Percentiles rank a stretch among this genome's conserved stretches.
phyloP scores from a whole-genome alignment of 2,113 vertebrate species.

The Acinonyx jubatus region DNA sequence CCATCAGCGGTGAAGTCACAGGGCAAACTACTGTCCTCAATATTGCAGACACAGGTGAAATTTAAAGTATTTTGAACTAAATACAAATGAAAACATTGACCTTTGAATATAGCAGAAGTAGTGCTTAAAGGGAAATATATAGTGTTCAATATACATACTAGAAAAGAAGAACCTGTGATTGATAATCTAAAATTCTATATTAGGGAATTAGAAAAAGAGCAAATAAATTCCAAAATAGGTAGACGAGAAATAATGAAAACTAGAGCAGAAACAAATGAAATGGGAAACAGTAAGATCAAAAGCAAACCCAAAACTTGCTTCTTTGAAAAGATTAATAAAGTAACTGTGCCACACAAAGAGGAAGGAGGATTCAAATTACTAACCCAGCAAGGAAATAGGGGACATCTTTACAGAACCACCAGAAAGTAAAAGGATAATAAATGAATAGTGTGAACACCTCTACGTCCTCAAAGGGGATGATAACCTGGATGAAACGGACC shows the following conservation, averaged over 20 bases:
- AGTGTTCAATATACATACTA: not conserved
- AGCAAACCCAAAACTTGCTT: not conserved
- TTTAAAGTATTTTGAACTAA: not conserved
- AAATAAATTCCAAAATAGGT: not conserved
- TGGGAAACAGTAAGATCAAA: not conserved
- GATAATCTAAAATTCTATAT: not conserved
- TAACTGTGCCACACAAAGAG: not conserved
- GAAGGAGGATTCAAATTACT: not conserved
- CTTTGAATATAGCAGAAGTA: not conserved
- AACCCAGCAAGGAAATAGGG: not conserved
- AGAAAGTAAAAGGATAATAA: not conserved
- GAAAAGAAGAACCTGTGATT: not conserved
- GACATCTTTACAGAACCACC: not conserved
- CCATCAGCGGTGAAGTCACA: not conserved
- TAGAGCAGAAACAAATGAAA: not conserved
- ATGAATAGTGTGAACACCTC: not conserved
- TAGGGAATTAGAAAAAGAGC: not conserved
- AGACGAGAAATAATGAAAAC: not conserved
- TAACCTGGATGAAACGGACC: not conserved
- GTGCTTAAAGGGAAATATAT: not conserved
- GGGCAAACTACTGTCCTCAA: not conserved
- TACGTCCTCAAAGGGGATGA: not conserved
- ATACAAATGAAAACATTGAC: not conserved
- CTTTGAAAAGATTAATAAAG: not conserved
- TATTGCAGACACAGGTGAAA: not conserved